Evolutionary conservation across 2,113 vertebrate genomes (phyloP).

Genomic region (Leptocoma aspasia): DNA sequence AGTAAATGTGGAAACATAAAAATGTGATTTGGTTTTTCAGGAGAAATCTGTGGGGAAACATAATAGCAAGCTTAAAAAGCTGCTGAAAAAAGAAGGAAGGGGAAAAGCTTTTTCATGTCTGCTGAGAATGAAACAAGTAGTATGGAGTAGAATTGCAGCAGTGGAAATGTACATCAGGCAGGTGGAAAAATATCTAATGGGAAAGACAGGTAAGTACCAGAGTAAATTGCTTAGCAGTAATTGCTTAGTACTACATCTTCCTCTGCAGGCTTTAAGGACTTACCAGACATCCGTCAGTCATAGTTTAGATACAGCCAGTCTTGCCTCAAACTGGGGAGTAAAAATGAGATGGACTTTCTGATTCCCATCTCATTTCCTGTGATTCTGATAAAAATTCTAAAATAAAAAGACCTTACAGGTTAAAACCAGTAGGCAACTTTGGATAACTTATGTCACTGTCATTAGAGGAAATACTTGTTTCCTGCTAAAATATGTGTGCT

Average conservation of each 20-base stretch:
- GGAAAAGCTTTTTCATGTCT: background rate
- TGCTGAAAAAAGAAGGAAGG: background rate
- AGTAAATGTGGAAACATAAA: background rate
- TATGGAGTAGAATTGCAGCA: background rate
- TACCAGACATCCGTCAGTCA: background rate
- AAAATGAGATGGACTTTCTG: background rate
- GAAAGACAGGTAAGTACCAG: background rate
- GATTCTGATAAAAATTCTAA: background rate
- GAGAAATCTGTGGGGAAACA: background rate
- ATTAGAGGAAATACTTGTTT: background rate
- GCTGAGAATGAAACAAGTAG: background rate
- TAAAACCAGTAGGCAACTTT: background rate
- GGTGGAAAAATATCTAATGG: background rate
- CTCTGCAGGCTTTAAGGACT: background rate
- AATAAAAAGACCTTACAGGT: background rate
- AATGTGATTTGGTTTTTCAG: background rate
- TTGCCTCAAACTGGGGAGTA: background rate
- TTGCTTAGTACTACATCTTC: background rate
- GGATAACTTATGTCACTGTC: background rate
- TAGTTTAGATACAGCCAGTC: background rate
- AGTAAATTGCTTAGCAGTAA: background rate
- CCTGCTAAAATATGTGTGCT: background rate
- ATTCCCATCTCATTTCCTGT: background rate
- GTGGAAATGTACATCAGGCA: background rate
- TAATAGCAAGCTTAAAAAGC: background rate